These are phyloP conservation scores for Paratrypauchen microcephalus DNA, from an alignment of 2,797 vertebrate species.

Conservation along the genomic window DNA sequence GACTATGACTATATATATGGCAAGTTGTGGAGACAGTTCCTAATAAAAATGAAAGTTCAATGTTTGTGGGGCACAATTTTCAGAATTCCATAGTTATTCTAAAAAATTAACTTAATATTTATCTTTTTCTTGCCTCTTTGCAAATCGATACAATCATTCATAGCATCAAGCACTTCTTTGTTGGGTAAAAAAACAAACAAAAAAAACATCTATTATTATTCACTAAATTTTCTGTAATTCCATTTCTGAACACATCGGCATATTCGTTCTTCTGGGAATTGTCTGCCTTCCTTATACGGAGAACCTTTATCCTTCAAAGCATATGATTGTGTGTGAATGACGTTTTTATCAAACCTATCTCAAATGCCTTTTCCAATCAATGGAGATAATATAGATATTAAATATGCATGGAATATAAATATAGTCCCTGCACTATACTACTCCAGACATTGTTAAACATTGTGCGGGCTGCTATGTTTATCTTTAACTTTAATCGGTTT, in stretches of 20 bases:
- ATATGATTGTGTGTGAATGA: background rate
- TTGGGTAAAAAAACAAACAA: background rate
- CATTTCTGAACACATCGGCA: background rate
- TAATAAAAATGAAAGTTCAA: no score
- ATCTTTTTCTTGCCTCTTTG: no score
- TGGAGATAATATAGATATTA: background rate
- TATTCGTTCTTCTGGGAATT: background rate
- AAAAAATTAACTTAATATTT: no score
- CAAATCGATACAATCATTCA: background rate
- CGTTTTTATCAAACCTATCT: conserved; percentile 1
- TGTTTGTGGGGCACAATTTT: no score
- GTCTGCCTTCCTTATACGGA: background rate
- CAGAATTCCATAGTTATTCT: no score
- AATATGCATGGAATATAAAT: conserved; percentile 5
- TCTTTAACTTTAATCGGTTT: conserved; percentile 15
- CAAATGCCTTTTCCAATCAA: conserved; percentile 1
- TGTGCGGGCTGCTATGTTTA: conserved; percentile 15
- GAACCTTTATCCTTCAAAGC: background rate
- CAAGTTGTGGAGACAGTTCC: no score
- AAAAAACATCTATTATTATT: background rate
- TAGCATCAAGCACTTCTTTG: background rate
- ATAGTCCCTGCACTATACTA: conserved; percentile 11
- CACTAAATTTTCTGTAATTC: background rate
- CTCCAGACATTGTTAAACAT: background rate
- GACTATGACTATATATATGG: no score